phyloP scores from a whole-genome alignment of 2,888 invertebrate species.

The Paralinhomoeus sp. region DNA sequence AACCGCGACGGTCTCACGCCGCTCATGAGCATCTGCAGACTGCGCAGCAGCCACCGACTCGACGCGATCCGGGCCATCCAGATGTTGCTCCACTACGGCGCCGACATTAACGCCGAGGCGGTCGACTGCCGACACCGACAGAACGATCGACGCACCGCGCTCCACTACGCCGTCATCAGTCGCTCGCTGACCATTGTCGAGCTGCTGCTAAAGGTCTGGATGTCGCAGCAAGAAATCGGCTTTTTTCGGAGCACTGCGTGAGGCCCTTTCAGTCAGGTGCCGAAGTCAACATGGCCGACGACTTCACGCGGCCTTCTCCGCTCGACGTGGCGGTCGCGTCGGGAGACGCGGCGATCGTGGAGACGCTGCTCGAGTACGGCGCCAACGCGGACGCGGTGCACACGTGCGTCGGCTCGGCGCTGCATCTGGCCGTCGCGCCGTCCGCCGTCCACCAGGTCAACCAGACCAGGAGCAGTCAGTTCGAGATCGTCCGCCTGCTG shows the following conservation, averaged over 20 bases:
- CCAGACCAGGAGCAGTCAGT: slow-evolving; percentile 9
- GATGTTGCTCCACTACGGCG: slow-evolving; percentile 47
- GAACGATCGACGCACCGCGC: slow-evolving; percentile 60
- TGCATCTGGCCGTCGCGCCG: slow-evolving; percentile 28
- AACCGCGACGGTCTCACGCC: slow-evolving; percentile 68
- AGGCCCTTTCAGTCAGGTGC: slow-evolving; percentile 46
- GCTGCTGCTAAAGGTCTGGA: background rate
- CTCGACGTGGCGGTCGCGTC: slow-evolving; percentile 55
- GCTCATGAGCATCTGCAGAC: slow-evolving; percentile 64
- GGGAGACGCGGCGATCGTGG: slow-evolving; percentile 21
- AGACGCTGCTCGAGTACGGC: slow-evolving; percentile 28
- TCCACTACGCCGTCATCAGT: slow-evolving; percentile 64
- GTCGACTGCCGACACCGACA: slow-evolving; percentile 37
- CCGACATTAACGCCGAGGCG: slow-evolving; percentile 61
- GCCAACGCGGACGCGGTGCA: slow-evolving; percentile 31
- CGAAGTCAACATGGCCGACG: slow-evolving; percentile 38
- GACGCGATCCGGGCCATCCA: slow-evolving; percentile 9
- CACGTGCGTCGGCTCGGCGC: slow-evolving; percentile 26
- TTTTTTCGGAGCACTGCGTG: background rate
- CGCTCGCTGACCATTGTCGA: slow-evolving; percentile 47
- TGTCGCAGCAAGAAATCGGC: background rate
- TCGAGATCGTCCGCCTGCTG: slow-evolving; percentile 5
- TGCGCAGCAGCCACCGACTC: slow-evolving; percentile 45
- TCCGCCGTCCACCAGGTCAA: slow-evolving; percentile 6
- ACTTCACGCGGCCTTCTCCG: slow-evolving; percentile 49